phyloP scores from a whole-genome alignment of 2,888 invertebrate genomes.

The Tethea ocularis region DNA sequence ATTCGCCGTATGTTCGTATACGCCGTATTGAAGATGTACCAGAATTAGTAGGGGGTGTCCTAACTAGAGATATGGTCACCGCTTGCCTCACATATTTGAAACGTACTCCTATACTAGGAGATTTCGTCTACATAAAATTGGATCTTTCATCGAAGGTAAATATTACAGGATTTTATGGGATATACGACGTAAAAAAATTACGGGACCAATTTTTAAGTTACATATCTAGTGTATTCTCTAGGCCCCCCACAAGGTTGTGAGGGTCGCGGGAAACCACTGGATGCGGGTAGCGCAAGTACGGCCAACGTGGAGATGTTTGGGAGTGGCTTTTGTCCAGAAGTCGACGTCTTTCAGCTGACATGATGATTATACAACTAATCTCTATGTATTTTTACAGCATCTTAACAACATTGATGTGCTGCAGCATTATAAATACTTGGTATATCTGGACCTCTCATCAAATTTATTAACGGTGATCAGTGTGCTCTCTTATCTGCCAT shows the following conservation, averaged over 20 bases:
- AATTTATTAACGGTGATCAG: conserved; percentile 79
- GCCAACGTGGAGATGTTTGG: too few species aligned
- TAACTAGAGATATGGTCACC: conserved; percentile 81
- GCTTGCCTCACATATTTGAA: conserved; percentile 80
- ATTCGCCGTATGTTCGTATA: conserved; percentile 62
- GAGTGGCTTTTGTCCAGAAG: too few species aligned
- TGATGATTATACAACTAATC: not conserved
- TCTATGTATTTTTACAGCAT: conserved; percentile 42
- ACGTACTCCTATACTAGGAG: conserved; percentile 78
- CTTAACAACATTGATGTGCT: conserved; percentile 78
- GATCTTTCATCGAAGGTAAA: conserved; percentile 69
- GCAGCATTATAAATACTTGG: conserved; percentile 81
- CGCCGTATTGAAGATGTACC: conserved; percentile 53
- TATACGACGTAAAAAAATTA: too few species aligned
- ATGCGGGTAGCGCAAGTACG: too few species aligned
- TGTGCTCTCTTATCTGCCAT: conserved; percentile 79
- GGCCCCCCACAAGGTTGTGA: too few species aligned
- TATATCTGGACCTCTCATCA: conserved; percentile 84
- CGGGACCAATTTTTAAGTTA: too few species aligned
- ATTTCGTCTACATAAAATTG: conserved; percentile 82
- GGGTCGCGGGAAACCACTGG: too few species aligned
- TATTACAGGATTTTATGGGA: too few species aligned
- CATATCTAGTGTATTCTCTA: too few species aligned
- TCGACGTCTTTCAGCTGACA: too few species aligned
- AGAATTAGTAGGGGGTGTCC: conserved; percentile 66